Evolutionary conservation across 2,797 vertebrate genomes (phyloP), one percentile per base, ranked within the genome.

Genomic region (Coracias cyanogaster): DNA sequence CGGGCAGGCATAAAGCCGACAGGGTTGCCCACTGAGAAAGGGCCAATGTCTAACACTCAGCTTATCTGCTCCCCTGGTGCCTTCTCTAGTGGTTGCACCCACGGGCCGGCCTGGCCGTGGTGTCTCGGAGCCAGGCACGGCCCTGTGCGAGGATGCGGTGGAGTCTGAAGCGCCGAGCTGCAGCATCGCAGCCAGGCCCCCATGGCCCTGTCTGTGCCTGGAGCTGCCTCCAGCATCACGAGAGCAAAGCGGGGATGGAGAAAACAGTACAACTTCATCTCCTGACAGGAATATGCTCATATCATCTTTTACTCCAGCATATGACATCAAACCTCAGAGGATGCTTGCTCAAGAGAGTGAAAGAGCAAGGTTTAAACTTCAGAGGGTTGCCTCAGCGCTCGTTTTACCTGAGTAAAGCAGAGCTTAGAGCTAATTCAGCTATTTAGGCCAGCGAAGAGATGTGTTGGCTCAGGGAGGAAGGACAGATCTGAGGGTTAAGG

Each of bases 271-370:
- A 48, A 18, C 35, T 65, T 58, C 24, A 3, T n/a, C n/a, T 65
- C 52, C 73, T 15, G 14, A 15, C 19, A 19, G 7, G n/a, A 62
- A 19, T 1, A 21, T 3, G 11, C 73, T 49, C 16, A 0, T 18
- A 24, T 0, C 14, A 17, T 7, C 41, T 39, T 64, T 46, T 21
- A 41, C 21, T 45, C n/a, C 49, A 25, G 55, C 26, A 9, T 8
- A 52, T 0, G 0, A 12, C 0, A 0, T 1, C 58, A 21, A 6
- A 31, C 29, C 25, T 64, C 57, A 31, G 29, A 54, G 64, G 26
- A n/a, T 1, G 1, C 76, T n/a, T 14, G 48, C 57, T 65, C 21
- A 67, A 58, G 33, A 33, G 15, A 73, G 35, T 15, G 6, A 49
- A 61, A n/a, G 41, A 82, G 51, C 37, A 11, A 39, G 29, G 54